phyloP scores from a whole-genome alignment of 2,113 vertebrate species.

The Zapornia atra region DNA sequence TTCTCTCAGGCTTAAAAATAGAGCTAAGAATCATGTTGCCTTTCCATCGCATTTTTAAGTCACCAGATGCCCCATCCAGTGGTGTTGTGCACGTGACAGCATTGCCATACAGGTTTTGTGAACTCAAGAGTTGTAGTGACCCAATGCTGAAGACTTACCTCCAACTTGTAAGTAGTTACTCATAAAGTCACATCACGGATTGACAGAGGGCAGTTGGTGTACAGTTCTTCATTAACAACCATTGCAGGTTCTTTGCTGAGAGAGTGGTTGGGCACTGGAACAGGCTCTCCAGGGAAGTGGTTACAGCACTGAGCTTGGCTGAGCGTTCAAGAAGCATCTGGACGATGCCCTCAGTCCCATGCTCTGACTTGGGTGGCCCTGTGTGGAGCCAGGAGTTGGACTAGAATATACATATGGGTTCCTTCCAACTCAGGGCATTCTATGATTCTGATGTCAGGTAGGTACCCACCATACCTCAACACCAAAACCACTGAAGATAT shows the following conservation, averaged over 20 bases:
- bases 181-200: no score
- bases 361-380: no score
- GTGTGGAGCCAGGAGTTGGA: no score
- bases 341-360: no score
- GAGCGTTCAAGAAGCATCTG: no score
- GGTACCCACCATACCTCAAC: neutral
- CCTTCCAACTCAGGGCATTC: no score
- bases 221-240: neutral
- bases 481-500: neutral
- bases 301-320: no score
- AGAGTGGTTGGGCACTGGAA: no score
- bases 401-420: no score
- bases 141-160: neutral
- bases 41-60: neutral
- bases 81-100: neutral
- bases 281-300: no score
- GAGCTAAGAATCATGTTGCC: neutral
- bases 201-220: neutral
- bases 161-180: neutral
- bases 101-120: neutral
- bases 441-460: no score
- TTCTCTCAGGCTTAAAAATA: neutral
- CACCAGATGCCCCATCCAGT: neutral
- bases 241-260: no score
- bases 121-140: neutral